These are phyloP conservation scores for Zygothrica quintamaculata DNA, from an alignment of 2,888 invertebrate species.

Conservation along the genomic window DNA sequence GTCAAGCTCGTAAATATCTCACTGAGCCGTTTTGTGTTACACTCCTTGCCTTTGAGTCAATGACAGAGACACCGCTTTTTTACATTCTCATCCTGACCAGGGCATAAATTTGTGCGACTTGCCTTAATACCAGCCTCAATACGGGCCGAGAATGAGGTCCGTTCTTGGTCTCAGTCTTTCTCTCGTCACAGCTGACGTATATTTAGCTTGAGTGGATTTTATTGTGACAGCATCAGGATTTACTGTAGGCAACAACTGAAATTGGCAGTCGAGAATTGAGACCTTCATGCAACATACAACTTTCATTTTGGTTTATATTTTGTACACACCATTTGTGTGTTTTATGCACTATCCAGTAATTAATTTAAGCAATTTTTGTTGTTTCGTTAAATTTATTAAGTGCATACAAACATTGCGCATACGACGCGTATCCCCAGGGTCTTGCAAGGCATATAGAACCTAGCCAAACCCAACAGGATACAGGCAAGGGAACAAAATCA, in stretches of 20 bases:
- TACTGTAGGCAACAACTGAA: conserved; percentile 70
- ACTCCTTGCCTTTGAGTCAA: conserved; percentile 41
- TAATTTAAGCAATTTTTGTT: conserved; percentile 61
- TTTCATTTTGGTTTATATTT: conserved; percentile 40
- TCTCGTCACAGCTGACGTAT: conserved; percentile 76
- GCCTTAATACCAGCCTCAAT: conserved; percentile 39
- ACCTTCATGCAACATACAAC: conserved; percentile 18
- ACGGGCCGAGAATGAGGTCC: conserved; percentile 21
- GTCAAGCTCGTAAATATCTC: conserved; percentile 82
- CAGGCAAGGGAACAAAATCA: conserved; percentile 55
- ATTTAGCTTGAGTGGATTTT: conserved; percentile 81
- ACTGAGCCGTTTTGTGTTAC: conserved; percentile 79
- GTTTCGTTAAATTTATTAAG: conserved; percentile 62
- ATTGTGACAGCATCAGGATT: conserved; percentile 79
- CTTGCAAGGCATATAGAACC: too few relatives aligned
- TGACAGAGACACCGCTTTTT: conserved; percentile 33
- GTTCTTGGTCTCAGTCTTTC: conserved; percentile 34
- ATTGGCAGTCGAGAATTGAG: conserved; percentile 76
- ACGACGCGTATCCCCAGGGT: conserved; percentile 60
- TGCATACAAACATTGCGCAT: conserved; percentile 67
- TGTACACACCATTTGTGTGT: conserved; percentile 35
- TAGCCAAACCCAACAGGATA: conserved; percentile 36
- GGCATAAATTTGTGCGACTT: conserved; percentile 72
- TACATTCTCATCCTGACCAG: conserved; percentile 40
- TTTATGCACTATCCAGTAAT: conserved; percentile 64